Evolutionary conservation across 1,140 invertebrate genomes (phyloP).

Genomic region (Chlorops oryzae): DNA sequence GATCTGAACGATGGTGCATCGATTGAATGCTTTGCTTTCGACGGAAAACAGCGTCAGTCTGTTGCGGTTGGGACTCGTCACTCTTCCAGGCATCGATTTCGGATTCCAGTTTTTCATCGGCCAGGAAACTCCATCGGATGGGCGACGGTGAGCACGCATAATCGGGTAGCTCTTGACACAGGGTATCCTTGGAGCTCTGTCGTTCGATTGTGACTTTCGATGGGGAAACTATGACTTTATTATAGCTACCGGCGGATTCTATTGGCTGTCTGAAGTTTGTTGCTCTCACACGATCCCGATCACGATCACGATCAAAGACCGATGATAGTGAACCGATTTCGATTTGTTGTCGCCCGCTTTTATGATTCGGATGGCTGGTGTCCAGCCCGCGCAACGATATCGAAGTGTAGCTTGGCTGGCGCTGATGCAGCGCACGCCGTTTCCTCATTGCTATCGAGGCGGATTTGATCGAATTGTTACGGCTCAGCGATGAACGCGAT

Average conservation of each 20-base stretch:
- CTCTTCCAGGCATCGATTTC: constrained; percentile 25
- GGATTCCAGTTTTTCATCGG: constrained; percentile 25
- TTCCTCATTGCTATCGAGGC: constrained; percentile 36
- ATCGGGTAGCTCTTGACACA: constrained; percentile 42
- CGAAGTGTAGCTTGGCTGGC: constrained; percentile 43
- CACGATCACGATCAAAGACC: constrained; percentile 40
- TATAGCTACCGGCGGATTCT: constrained; percentile 13
- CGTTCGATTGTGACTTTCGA: constrained; percentile 37
- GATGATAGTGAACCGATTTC: constrained; percentile 41
- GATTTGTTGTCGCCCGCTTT: too few relatives aligned
- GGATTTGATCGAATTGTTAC: constrained; percentile 44
- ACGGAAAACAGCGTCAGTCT: constrained; percentile 6
- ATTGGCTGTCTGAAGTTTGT: too few relatives aligned
- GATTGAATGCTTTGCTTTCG: not conserved
- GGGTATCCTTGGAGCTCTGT: constrained; percentile 34
- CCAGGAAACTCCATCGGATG: constrained; percentile 45
- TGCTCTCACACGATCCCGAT: constrained; percentile 3
- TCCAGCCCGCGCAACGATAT: constrained; percentile 38
- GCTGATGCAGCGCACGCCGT: constrained; percentile 30
- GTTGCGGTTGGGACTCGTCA: constrained; percentile 21
- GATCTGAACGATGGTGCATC: constrained; percentile 10
- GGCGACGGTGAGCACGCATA: constrained; percentile 44
- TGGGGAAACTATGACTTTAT: constrained; percentile 18
- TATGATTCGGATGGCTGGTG: constrained; percentile 33
- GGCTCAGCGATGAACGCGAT: constrained; percentile 39